A percentile compares a stretch with the other conserved stretches of the same genome.
Evolutionary conservation across 1,140 invertebrate genomes (phyloP).

Genomic region (Thaumatotibia leucotreta): DNA sequence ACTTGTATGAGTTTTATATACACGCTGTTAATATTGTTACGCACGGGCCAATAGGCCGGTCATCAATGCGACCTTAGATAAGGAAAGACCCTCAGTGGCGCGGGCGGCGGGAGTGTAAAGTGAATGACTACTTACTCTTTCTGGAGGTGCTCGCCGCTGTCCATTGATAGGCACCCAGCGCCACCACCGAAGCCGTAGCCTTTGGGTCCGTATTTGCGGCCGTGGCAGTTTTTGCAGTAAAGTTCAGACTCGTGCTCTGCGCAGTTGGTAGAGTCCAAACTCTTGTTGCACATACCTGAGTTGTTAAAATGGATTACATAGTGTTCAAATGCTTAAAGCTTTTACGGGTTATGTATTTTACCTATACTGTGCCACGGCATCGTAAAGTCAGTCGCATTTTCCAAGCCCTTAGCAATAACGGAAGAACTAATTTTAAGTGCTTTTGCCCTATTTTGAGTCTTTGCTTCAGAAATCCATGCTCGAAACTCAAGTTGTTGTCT

Average conservation of each 20-base stretch:
- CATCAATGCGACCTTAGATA: conserved; percentile 70
- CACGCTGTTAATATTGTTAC: conserved; percentile 75
- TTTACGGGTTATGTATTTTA: too few species aligned
- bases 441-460: too few species aligned
- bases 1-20: conserved; percentile 68
- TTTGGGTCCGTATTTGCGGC: conserved; percentile 98
- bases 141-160: conserved; percentile 89
- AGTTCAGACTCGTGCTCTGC: conserved; percentile 96
- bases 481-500: too few species aligned
- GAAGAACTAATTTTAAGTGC: too few species aligned
- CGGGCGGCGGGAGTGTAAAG: conserved; percentile 62
- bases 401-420: too few species aligned
- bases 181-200: conserved; percentile 99
- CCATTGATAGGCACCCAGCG: conserved; percentile 98
- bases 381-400: too few species aligned
- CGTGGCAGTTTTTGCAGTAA: conserved; percentile 98
- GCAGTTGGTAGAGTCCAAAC: conserved; percentile 98
- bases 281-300: conserved; percentile 96
- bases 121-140: conserved; percentile 75
- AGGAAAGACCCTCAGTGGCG: conserved; percentile 79
- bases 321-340: too few species aligned
- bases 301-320: conserved; percentile 14
- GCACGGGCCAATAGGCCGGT: conserved; percentile 66
- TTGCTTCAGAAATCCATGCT: too few species aligned
- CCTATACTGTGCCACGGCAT: too few species aligned